Percentiles rank a stretch among this genome's conserved stretches.
These are phyloP conservation scores for Cephus cinctus DNA, from an alignment of 1,140 invertebrate genomes.

Conservation along the genomic window DNA sequence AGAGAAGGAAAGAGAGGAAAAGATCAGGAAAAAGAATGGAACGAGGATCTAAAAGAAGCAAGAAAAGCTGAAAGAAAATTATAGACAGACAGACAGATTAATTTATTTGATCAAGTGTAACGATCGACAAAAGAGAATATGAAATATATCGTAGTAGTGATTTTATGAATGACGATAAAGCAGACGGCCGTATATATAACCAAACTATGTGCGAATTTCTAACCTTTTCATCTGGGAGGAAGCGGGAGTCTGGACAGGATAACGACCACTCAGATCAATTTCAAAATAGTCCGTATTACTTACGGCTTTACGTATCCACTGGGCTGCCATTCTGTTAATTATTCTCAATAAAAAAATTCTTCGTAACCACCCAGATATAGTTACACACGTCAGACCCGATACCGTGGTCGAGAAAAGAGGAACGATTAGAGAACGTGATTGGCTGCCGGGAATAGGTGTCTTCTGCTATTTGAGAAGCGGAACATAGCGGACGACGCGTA, in stretches of 20 bases:
- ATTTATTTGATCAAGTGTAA: too few species aligned
- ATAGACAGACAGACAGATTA: too few species aligned
- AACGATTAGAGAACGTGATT: slow-evolving; percentile 25
- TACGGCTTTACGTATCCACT: slow-evolving; percentile 50
- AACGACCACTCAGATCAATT: slow-evolving; percentile 10
- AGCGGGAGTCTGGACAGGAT: slow-evolving; percentile 16
- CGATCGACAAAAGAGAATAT: too few species aligned
- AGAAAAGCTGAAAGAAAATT: slow-evolving; percentile 10
- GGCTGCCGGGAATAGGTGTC: slow-evolving; percentile 20
- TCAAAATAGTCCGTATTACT: slow-evolving; percentile 23
- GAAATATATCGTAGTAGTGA: too few species aligned
- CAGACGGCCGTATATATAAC: slow-evolving; percentile 21
- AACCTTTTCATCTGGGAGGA: slow-evolving; percentile 32
- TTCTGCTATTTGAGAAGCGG: slow-evolving; percentile 33
- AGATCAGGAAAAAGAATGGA: not conserved
- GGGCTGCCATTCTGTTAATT: slow-evolving; percentile 44
- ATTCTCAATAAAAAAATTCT: slow-evolving; percentile 25
- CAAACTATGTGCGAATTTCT: slow-evolving; percentile 28
- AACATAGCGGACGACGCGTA: slow-evolving; percentile 22
- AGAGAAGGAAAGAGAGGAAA: slow-evolving; percentile 13
- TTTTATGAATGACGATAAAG: too few species aligned
- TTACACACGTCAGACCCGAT: slow-evolving; percentile 29
- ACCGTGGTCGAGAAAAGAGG: slow-evolving; percentile 25
- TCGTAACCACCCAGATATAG: not conserved
- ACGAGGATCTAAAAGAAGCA: slow-evolving; percentile 8